Evolutionary conservation across 2,113 vertebrate genomes (phyloP).

Genomic region (Grammomys surdaster): DNA sequence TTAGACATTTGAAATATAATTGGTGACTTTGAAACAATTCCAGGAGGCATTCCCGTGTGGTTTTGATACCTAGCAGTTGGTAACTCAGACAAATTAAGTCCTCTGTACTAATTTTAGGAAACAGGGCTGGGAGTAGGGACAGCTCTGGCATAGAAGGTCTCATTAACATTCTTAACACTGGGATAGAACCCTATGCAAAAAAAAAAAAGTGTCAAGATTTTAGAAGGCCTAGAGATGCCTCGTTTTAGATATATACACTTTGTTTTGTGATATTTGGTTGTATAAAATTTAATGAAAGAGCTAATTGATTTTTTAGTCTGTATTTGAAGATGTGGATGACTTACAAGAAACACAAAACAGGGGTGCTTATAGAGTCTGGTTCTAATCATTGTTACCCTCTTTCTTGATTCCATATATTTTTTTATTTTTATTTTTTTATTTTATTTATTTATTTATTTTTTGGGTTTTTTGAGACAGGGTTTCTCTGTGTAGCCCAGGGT

Average conservation of each 20-base stretch:
- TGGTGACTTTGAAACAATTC: neutral
- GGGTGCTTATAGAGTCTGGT: neutral
- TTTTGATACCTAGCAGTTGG: slow-evolving; percentile 33
- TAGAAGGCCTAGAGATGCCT: slow-evolving; percentile 8
- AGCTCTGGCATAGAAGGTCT: neutral
- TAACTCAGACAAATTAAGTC: neutral
- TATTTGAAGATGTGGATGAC: neutral
- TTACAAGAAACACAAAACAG: neutral
- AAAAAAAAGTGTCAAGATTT: neutral
- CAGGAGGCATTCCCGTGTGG: neutral
- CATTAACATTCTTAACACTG: neutral
- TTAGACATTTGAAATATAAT: slow-evolving; percentile 40
- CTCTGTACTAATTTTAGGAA: slow-evolving; percentile 28
- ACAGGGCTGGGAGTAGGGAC: neutral
- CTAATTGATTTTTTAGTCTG: neutral
- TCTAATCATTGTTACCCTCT: neutral
- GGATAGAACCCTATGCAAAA: neutral
- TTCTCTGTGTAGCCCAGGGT: no score
- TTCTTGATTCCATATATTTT: neutral
- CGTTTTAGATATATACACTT: slow-evolving; percentile 50
- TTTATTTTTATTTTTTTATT: no score
- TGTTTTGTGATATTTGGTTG: neutral
- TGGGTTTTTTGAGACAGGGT: no score
- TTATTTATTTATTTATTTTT: no score
- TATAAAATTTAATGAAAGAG: slow-evolving; percentile 44